These are phyloP conservation scores for Cistogaster globosa DNA, from an alignment of 2,888 invertebrate species.

Conservation along the genomic window DNA sequence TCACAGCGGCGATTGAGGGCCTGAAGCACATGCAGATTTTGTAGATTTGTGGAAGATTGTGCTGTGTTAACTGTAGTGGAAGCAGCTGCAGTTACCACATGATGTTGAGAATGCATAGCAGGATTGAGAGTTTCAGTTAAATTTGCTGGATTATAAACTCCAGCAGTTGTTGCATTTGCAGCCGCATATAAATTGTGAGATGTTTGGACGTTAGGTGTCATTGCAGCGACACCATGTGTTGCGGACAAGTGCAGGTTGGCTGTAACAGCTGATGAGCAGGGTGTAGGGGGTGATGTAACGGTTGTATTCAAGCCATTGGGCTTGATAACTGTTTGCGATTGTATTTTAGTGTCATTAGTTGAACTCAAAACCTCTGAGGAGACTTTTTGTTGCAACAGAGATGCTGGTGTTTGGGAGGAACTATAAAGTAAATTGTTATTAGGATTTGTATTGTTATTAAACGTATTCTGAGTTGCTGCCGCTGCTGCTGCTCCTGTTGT, in stretches of 20 bases:
- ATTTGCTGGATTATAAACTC: conserved; percentile 82
- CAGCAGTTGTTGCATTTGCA: conserved; percentile 18
- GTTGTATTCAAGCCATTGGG: conserved; percentile 48
- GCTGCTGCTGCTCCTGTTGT: conserved; percentile 4
- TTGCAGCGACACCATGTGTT: conserved; percentile 24
- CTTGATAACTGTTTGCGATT: conserved; percentile 61
- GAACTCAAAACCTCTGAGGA: conserved; percentile 64
- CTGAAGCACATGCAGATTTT: conserved; percentile 78
- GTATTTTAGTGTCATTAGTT: conserved; percentile 45
- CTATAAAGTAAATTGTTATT: conserved; percentile 57
- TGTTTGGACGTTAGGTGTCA: conserved; percentile 49
- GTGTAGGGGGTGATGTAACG: conserved; percentile 26
- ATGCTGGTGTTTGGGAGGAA: conserved; percentile 70
- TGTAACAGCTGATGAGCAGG: conserved; percentile 42
- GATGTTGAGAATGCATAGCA: conserved; percentile 82
- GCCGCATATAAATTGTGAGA: conserved; percentile 50
- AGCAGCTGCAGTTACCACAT: conserved; percentile 49
- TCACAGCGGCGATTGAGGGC: conserved; percentile 77
- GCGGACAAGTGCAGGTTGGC: conserved; percentile 32
- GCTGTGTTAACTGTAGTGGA: conserved; percentile 58
- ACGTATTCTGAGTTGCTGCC: conserved; percentile 51
- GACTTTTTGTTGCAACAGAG: conserved; percentile 65
- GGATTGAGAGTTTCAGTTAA: conserved; percentile 78
- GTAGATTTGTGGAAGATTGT: conserved; percentile 64
- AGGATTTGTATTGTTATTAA: conserved; percentile 40